phyloP scores from a whole-genome alignment of 2,797 vertebrate genomes.

The Carduelis carduelis region DNA sequence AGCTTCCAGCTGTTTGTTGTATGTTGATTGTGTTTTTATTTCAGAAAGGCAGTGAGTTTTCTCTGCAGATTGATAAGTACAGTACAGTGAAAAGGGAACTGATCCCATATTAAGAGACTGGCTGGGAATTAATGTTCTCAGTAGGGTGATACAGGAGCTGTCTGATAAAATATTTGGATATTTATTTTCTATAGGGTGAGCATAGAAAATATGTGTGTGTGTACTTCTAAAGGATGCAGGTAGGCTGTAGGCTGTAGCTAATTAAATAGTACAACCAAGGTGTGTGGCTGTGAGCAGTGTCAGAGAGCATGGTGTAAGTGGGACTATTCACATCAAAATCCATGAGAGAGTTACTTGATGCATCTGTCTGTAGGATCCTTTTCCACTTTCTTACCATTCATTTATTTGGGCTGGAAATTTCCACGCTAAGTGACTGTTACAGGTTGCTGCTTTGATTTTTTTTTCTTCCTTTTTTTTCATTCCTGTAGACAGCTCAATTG shows the following conservation, averaged over 20 bases:
- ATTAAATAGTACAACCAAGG: neutral
- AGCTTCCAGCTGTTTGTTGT: neutral
- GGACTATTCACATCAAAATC: neutral
- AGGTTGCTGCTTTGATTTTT: neutral
- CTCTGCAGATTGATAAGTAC: neutral
- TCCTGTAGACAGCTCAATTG: neutral
- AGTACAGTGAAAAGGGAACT: neutral
- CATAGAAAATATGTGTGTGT: neutral
- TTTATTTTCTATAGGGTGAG: neutral
- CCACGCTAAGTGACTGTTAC: neutral
- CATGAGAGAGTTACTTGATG: neutral
- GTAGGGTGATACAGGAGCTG: neutral
- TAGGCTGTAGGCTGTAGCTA: neutral
- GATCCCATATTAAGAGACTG: neutral
- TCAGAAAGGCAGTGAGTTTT: neutral
- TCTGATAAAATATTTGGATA: neutral
- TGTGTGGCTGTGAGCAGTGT: rapidly evolving
- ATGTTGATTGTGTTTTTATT: neutral
- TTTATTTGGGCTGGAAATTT: neutral
- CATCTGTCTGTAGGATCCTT: neutral
- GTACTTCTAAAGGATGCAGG: neutral
- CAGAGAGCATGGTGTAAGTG: neutral
- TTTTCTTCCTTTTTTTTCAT: neutral
- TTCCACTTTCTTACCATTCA: neutral
- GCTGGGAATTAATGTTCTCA: neutral